Conservation (phyloP, 2,888 invertebrate genomes). For the Eupsilia transversa region DNA sequence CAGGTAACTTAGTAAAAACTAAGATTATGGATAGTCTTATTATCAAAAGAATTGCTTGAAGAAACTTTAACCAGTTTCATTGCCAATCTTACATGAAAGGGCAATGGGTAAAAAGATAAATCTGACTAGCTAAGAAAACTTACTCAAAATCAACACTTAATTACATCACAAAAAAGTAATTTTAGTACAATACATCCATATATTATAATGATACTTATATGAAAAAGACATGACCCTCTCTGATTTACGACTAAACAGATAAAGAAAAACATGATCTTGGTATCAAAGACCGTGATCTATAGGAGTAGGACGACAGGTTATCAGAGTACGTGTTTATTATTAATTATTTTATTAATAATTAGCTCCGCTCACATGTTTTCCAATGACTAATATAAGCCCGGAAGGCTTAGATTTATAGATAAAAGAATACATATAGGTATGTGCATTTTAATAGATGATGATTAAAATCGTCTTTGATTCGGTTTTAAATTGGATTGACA, state of each 20-base stretch:
- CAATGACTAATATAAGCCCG: background rate
- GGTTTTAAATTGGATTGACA: background rate
- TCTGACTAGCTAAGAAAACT: background rate
- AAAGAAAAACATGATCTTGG: slow-evolving; percentile 58
- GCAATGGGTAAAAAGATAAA: background rate
- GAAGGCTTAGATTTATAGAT: background rate
- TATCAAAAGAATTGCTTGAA: background rate
- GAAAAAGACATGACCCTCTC: slow-evolving; percentile 1
- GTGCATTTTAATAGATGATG: background rate
- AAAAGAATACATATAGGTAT: background rate
- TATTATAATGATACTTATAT: background rate
- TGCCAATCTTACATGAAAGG: background rate
- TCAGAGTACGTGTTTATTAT: slow-evolving; percentile 63
- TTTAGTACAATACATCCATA: background rate
- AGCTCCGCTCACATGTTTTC: slow-evolving; percentile 54
- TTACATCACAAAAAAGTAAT: background rate
- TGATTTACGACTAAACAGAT: slow-evolving; percentile 40
- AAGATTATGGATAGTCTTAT: background rate
- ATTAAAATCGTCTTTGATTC: background rate
- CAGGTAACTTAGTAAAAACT: background rate
- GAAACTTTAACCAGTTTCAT: background rate
- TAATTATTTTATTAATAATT: slow-evolving; percentile 60
- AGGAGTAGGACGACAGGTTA: slow-evolving; percentile 66
- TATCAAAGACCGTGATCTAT: slow-evolving; percentile 67
- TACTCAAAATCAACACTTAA: background rate